Conservation (phyloP, 2,888 invertebrate species). For the Drosophila conformis region DNA sequence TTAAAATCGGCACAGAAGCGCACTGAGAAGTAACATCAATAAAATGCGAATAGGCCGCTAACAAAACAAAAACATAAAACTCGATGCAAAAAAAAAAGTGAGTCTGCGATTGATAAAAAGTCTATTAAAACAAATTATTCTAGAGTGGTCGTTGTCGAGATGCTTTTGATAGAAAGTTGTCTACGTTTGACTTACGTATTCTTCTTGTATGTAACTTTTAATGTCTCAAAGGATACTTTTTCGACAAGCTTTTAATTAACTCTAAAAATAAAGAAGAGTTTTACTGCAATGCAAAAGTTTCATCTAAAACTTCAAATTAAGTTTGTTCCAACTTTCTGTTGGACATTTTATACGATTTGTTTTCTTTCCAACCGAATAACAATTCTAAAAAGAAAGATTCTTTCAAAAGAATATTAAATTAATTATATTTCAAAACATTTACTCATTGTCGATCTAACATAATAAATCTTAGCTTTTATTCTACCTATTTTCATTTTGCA, state of each 20-base stretch:
- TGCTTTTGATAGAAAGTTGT: conserved; percentile 9
- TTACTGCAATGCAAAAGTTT: background rate
- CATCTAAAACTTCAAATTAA: conserved; percentile 9
- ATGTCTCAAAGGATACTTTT: conserved; percentile 1
- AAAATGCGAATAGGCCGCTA: conserved; percentile 32
- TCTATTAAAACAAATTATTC: conserved; percentile 54
- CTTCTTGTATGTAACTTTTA: background rate
- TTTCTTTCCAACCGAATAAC: background rate
- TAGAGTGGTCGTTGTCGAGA: conserved; percentile 14
- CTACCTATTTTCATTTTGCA: background rate
- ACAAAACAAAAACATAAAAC: conserved; percentile 1
- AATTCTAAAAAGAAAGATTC: background rate
- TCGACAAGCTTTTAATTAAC: background rate
- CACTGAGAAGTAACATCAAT: conserved; percentile 42
- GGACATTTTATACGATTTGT: background rate
- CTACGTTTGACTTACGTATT: background rate
- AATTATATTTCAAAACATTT: background rate
- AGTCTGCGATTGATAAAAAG: conserved; percentile 74
- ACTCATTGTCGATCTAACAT: background rate
- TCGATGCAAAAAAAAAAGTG: conserved; percentile 49
- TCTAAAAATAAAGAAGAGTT: background rate
- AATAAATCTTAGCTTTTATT: background rate
- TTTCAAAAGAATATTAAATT: background rate
- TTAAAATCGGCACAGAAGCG: conserved; percentile 56
- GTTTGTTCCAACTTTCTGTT: background rate